These are phyloP conservation scores for Dipodomys stephensi DNA, from an alignment of 2,113 vertebrate genomes.

Conservation along the genomic window DNA sequence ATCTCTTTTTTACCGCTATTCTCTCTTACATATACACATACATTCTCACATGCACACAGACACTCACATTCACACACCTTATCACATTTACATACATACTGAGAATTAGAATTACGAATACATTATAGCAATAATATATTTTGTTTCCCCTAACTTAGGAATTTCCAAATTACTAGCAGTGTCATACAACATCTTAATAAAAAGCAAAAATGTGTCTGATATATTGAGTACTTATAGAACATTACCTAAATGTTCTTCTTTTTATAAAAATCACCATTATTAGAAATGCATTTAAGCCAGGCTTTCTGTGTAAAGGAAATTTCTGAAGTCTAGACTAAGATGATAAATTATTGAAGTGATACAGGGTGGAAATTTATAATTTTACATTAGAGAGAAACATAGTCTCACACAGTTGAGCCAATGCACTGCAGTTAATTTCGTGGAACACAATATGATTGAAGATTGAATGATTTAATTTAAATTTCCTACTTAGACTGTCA, in stretches of 20 bases:
- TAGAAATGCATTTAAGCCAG: neutral
- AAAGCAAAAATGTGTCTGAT: neutral
- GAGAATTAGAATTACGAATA: neutral
- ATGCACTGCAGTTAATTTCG: neutral
- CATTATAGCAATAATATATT: neutral
- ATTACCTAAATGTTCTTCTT: neutral
- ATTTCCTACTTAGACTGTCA: neutral
- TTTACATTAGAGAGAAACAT: neutral
- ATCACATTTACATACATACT: neutral
- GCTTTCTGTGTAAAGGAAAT: neutral
- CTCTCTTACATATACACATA: neutral
- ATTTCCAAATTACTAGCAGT: neutral
- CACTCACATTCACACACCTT: neutral
- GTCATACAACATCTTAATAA: neutral
- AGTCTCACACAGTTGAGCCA: neutral
- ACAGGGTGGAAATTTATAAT: neutral
- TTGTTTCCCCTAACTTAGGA: neutral
- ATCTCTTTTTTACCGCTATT: neutral
- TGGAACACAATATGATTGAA: neutral
- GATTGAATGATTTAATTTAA: neutral
- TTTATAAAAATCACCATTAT: neutral
- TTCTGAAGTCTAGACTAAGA: neutral
- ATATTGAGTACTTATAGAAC: neutral
- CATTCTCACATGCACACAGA: neutral
- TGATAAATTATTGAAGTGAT: neutral